These are phyloP conservation scores for Heliocidaris erythrogramma DNA, from an alignment of 35 echinoderm and acorn worm species.

Conservation along the genomic window DNA sequence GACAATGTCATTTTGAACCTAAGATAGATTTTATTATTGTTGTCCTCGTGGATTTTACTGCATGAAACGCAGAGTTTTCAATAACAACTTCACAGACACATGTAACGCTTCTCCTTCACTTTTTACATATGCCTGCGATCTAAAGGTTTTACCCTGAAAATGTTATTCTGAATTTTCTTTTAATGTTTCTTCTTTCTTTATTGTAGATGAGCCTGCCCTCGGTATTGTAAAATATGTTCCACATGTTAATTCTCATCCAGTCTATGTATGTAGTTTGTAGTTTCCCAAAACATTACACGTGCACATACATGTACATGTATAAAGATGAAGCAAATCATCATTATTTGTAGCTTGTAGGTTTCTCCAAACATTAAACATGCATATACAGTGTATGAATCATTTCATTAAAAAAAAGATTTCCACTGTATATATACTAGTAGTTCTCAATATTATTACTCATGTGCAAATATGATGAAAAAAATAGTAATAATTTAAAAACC, in stretches of 20 bases:
- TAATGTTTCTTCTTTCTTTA: not conserved
- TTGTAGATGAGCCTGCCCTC: not conserved
- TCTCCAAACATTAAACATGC: too few relatives aligned
- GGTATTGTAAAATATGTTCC: not conserved
- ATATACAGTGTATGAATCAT: not conserved
- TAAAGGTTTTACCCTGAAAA: too few relatives aligned
- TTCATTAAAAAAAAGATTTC: not conserved
- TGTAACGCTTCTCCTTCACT: too few relatives aligned
- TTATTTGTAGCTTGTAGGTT: not conserved
- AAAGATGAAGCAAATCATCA: not conserved
- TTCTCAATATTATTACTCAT: too few relatives aligned
- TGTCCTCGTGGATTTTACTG: too few relatives aligned
- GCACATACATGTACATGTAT: not conserved
- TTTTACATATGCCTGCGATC: too few relatives aligned
- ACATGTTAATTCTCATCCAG: not conserved
- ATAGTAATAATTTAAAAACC: too few relatives aligned
- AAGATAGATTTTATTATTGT: too few relatives aligned
- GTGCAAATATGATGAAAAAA: too few relatives aligned
- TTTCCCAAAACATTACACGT: not conserved
- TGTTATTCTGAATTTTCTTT: not conserved
- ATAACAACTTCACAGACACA: too few relatives aligned
- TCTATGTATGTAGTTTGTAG: not conserved
- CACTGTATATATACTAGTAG: not conserved
- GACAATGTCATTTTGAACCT: too few relatives aligned
- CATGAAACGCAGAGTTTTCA: too few relatives aligned